Evolutionary conservation across 2,113 vertebrate species (phyloP), one percentile per base, ranked within the genome.

Genomic region (Nycticebus coucang): DNA sequence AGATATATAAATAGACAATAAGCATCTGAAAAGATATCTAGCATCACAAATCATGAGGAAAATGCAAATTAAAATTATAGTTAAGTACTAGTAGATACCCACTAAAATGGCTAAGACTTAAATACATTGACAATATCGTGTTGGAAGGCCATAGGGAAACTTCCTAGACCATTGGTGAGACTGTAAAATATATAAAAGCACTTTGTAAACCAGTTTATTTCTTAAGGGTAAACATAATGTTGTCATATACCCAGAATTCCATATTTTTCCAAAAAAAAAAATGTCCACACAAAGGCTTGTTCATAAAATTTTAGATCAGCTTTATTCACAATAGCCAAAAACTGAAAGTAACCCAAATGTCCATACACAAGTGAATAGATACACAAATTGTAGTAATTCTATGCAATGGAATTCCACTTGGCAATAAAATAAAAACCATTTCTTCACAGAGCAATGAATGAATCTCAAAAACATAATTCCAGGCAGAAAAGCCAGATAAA

Each of bases 391-490:
- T n/a, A 55, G 1, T 41, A 75, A 35, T 85, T 91, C 59, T 9
- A n/a, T 62, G 35, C 22, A 80, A 45, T n/a, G 6, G n/a, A 92
- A 18, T 57, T 17, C 11, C 60, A 78, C 6, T 91, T 71, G 57
- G 1, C 37, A 92, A 87, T 57, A 94, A 75, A 75, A 69, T 59
- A 50, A 59, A 89, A 64, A 11, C 19, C 53, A 45, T 26, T 91
- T 12, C 55, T 64, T 91, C 17, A 71, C 2, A 84, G 14, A 82
- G 68, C 0, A 55, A 18, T 30, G 18, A 95, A 45, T 83, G 9
- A 82, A 77, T 93, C 22, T 89, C 15, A 91, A 83, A 96, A 95
- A 62, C 19, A 18, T 13, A 78, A 84, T 30, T 1, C 35, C 79
- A 26, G 75, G 19, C 14, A 60, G 72, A 60, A 5, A 92, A 91